These are phyloP conservation scores for Lasius fuliginosus DNA, from an alignment of 2,888 invertebrate species.

Conservation along the genomic window DNA sequence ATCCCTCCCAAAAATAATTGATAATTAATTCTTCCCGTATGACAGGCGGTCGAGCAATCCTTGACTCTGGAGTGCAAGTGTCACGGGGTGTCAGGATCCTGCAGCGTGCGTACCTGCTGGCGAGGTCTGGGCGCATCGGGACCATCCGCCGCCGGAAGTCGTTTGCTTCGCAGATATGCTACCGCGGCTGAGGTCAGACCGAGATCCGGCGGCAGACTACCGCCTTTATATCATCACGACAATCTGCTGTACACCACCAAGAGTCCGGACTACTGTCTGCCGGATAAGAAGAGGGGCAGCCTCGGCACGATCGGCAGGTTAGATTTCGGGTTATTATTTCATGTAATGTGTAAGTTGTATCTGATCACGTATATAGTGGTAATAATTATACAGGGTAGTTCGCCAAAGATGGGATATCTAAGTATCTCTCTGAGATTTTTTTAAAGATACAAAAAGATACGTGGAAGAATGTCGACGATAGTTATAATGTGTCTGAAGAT, in stretches of 20 bases:
- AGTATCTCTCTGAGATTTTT: neutral
- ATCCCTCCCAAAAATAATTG: neutral
- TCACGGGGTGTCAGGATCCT: conserved; percentile 94
- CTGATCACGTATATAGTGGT: neutral
- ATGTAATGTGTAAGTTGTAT: neutral
- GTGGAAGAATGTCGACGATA: neutral
- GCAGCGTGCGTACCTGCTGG: conserved; percentile 94
- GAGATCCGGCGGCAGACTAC: conserved; percentile 83
- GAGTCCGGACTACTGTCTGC: conserved; percentile 94
- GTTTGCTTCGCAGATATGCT: conserved; percentile 89
- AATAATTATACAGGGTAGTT: neutral
- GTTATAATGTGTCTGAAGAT: neutral
- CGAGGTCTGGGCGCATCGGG: conserved; percentile 88
- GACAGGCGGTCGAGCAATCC: conserved; percentile 89
- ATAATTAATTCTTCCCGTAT: conserved; percentile 2
- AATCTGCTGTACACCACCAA: conserved; percentile 92
- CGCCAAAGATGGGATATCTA: neutral
- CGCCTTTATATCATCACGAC: conserved; percentile 86
- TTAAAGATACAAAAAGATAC: neutral
- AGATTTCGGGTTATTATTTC: conserved; percentile 25
- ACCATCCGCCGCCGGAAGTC: conserved; percentile 88
- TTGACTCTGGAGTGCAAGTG: conserved; percentile 92
- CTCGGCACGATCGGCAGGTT: conserved; percentile 93
- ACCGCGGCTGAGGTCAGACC: conserved; percentile 87
- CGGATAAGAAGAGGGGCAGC: conserved; percentile 91